Evolutionary conservation across 2,113 vertebrate species (phyloP), one percentile per base, ranked within the genome.

Genomic region (Charina bottae): DNA sequence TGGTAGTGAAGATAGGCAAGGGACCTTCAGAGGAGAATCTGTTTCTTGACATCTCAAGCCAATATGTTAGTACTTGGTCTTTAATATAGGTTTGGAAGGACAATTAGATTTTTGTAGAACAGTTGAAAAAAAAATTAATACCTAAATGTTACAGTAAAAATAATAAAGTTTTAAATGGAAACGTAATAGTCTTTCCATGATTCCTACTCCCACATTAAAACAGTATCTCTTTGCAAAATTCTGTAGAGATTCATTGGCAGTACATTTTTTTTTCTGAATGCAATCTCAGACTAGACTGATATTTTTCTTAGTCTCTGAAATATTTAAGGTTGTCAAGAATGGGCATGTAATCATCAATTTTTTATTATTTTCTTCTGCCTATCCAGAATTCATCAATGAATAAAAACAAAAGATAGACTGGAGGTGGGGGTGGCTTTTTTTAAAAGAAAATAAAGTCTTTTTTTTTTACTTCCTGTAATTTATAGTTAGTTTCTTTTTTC

Each of bases 301-400:
- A 53, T 24, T 95, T 93, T 89, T 93, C n/a, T 72, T n/a, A 93
- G 90, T 89, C 26, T 26, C 6, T 94, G 56, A 94, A 95, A 93
- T 95, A 94, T 92, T 95, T 95, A 93, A 90, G 15, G 21, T 92
- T 95, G 55, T 91, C 87, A 88, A 89, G 83, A 93, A 95, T 94
- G 37, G 88, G 78, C 85, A 17, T 93, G 68, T 85, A 94, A 91
- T 93, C 4, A 93, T 90, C 56, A 91, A 95, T 94, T 46, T 78
- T 93, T 93, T 94, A 93, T 91, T 93, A 56, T 85, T 92, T 94
- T 93, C 95, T 93, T 92, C 89, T 94, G 85, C 33, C 60, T 93
- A 93, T 93, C 83, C 93, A 92, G 93, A 96, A 93, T 94, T 92
- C 42, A 94, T 92, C 95, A 94, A 93, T 93, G 92, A 93, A 93